Base-by-base conservation (phyloP, 2,113 vertebrate species). In the Pedionomus torquatus region DNA sequence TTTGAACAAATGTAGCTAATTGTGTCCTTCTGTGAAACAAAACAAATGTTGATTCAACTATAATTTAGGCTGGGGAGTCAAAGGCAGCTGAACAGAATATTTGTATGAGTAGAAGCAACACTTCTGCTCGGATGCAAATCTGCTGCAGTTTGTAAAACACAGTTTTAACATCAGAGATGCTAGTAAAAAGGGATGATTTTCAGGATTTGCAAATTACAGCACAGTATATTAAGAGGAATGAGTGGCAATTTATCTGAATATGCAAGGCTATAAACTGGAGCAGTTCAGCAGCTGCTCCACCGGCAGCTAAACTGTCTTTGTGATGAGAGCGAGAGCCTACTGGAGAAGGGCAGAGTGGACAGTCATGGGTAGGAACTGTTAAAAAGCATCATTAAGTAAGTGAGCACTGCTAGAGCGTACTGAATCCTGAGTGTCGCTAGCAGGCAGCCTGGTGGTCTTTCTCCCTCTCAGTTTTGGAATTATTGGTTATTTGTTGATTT, bases 231-330 rank as follows among this genome's bases (percentile, higher is more conserved):
- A 94, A 93, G 91, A 96, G 70, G 70, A 89, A 94, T 87, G 89
- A 89, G 61, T n/a, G 18, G 69, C 77, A 87, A 91, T 96, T 96
- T 96, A 71, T 96, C 70, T 96, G 91, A 89, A 95, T 96, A 79
- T 87, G 84, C 48, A 64, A 72, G 33, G 77, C 87, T 61, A 76
- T 95, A 96, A 97, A 87, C 24, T 1, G 8, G 58, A 91, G 81
- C 89, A 69, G 81, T 93, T 93, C 84, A 90, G 86, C 94, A 96
- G 93, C 95, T 96, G 95, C 93, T 95, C 68, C 90, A 89, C 28
- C 86, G 83, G 60, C 85, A 95, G 63, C 86, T 77, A 74, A 88
- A 92, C 75, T 83, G 65, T 72, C 92, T 90, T 90, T 95, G 93
- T 93, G 71, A 81, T 70, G 80, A 86, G 37, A 93, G 31, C 3